A percentile compares a stretch with the other conserved stretches of the same genome.
Evolutionary conservation across 2,113 vertebrate species (phyloP).

Genomic region (Scartelaos histophorus): DNA sequence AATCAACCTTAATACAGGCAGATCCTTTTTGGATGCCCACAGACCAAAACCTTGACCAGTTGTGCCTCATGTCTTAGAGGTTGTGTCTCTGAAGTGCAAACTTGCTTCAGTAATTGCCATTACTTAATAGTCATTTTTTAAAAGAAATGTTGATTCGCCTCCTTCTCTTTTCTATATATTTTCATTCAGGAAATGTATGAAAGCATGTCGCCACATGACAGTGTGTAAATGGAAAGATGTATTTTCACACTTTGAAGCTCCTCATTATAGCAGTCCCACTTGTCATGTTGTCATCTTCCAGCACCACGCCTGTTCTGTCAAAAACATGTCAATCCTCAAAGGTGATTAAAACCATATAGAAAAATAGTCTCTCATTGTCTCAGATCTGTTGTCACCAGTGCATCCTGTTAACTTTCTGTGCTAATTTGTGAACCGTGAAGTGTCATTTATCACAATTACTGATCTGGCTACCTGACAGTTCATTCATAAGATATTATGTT

Average conservation of each 20-base stretch:
- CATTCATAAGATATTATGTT: conserved; percentile 4
- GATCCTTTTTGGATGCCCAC: background rate
- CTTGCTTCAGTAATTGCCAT: background rate
- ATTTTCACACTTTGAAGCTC: conserved; percentile 25
- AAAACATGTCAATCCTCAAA: conserved; percentile 30
- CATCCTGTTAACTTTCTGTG: conserved; percentile 6
- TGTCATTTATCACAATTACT: conserved; percentile 31
- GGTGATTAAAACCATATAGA: conserved; percentile 26
- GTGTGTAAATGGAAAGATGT: conserved; percentile 27
- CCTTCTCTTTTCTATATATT: background rate
- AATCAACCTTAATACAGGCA: background rate
- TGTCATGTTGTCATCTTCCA: conserved; percentile 7
- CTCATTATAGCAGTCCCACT: conserved; percentile 35
- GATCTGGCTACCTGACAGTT: conserved; percentile 29
- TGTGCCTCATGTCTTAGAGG: background rate
- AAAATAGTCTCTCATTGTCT: conserved; percentile 22
- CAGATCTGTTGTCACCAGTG: conserved; percentile 37
- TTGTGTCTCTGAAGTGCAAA: background rate
- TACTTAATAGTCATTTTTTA: background rate
- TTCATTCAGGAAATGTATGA: background rate
- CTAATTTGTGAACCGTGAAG: conserved; percentile 6
- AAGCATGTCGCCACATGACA: background rate
- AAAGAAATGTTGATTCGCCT: background rate
- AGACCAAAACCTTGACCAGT: background rate
- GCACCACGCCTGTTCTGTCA: conserved; percentile 19